These are phyloP conservation scores for Drosophila ironensis DNA, from an alignment of 1,140 invertebrate genomes.

Conservation along the genomic window DNA sequence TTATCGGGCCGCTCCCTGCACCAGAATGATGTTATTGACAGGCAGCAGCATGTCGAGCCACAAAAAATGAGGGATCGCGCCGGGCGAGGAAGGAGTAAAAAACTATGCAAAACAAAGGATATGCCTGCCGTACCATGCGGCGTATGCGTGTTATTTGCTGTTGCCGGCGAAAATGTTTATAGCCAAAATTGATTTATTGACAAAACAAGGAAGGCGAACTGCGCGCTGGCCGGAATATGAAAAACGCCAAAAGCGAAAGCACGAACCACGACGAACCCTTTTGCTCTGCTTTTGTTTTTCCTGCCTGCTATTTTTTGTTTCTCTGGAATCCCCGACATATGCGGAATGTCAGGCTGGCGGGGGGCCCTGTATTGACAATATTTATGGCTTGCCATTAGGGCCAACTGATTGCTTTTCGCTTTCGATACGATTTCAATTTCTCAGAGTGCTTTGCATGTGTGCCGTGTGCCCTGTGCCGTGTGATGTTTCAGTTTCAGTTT, in stretches of 20 bases:
- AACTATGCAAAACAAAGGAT: constrained; percentile 62
- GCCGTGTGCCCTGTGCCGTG: not conserved
- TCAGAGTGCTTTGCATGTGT: constrained; percentile 40
- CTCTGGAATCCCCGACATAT: constrained; percentile 28
- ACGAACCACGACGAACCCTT: constrained; percentile 38
- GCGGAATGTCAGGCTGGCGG: constrained; percentile 11
- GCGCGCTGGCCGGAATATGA: constrained; percentile 35
- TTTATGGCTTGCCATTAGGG: constrained; percentile 77
- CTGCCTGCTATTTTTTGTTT: constrained; percentile 9
- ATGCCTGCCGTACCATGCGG: constrained; percentile 42
- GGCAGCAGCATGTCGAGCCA: constrained; percentile 49
- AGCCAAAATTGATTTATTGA: constrained; percentile 78
- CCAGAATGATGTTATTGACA: constrained; percentile 74
- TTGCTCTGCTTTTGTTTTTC: constrained; percentile 8
- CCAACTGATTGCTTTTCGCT: constrained; percentile 77
- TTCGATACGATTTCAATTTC: constrained; percentile 71
- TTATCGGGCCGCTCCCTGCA: constrained; percentile 72
- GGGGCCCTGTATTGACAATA: constrained; percentile 60
- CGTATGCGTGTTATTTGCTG: constrained; percentile 72
- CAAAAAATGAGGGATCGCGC: constrained; percentile 37
- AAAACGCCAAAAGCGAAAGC: constrained; percentile 58
- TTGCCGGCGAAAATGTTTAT: constrained; percentile 61
- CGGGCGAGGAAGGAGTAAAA: constrained; percentile 36
- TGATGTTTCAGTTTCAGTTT: constrained; percentile 15
- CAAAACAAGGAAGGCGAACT: constrained; percentile 57